phyloP scores from a whole-genome alignment of 2,113 vertebrate species.

The Rhabdomys dilectus region DNA sequence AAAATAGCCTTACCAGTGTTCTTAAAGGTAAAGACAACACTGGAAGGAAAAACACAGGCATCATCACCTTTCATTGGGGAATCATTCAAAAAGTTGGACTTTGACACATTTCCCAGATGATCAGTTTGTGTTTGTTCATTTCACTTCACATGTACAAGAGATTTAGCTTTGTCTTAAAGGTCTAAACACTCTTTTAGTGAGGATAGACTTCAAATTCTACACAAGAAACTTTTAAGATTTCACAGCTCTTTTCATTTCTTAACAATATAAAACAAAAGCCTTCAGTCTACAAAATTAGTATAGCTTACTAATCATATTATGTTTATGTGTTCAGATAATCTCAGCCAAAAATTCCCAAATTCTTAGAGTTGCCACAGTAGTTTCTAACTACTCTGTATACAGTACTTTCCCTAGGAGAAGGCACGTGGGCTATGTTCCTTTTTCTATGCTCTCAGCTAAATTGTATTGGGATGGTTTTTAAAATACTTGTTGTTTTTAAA shows the following conservation, averaged over 20 bases:
- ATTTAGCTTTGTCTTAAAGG: constrained; percentile 43
- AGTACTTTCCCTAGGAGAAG: background rate
- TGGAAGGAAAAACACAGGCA: background rate
- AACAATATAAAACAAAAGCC: constrained; percentile 32
- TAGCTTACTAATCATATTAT: constrained; percentile 1
- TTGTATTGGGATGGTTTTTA: background rate
- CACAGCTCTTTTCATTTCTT: constrained; percentile 38
- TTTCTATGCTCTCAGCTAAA: background rate
- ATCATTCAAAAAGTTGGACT: background rate
- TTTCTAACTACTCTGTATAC: constrained; percentile 10
- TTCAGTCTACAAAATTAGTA: background rate
- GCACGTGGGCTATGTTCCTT: background rate
- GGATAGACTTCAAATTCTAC: constrained; percentile 35
- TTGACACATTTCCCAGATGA: background rate
- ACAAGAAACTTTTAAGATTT: background rate
- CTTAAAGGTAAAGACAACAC: background rate
- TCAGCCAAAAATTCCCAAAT: background rate
- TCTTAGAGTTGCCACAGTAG: background rate
- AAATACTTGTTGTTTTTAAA: background rate
- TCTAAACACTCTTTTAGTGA: background rate
- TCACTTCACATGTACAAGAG: background rate
- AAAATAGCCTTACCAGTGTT: background rate
- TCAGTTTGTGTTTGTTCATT: constrained; percentile 32
- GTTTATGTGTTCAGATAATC: background rate
- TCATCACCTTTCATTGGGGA: background rate